These are phyloP conservation scores for Mythimna lalbum DNA, from an alignment of 2,888 invertebrate genomes.

Conservation along the genomic window DNA sequence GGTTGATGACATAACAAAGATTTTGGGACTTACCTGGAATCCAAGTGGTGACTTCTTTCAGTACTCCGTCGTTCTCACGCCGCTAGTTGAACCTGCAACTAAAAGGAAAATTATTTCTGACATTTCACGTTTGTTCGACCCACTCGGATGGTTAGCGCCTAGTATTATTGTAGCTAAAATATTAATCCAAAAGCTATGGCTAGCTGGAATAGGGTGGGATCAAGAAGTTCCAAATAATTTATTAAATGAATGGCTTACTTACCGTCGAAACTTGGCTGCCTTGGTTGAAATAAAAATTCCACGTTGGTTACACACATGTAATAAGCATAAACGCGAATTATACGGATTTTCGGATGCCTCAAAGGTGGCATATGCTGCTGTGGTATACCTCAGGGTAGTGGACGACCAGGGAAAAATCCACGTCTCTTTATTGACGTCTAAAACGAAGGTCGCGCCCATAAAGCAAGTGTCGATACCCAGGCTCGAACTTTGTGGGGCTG, in stretches of 20 bases:
- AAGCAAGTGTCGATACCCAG: too few species aligned
- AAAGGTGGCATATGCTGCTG: neutral
- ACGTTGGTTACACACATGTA: neutral
- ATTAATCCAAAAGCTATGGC: neutral
- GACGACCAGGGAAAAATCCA: neutral
- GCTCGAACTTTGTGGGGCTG: too few species aligned
- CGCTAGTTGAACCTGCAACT: conserved; percentile 5
- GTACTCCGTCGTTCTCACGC: conserved; percentile 7
- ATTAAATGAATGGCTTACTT: conserved; percentile 4
- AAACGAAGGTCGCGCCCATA: too few species aligned
- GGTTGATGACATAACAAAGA: conserved; percentile 11
- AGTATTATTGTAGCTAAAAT: neutral
- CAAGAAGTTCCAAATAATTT: neutral
- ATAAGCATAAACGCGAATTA: neutral
- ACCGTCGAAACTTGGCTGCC: neutral
- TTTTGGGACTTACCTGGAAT: conserved; percentile 25
- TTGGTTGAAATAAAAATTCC: neutral
- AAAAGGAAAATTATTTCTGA: conserved; percentile 32
- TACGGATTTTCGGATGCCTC: neutral
- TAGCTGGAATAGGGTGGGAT: conserved; percentile 1
- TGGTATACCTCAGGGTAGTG: neutral
- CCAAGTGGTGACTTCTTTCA: conserved; percentile 5
- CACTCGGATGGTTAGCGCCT: conserved; percentile 15
- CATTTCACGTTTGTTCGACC: conserved; percentile 19
- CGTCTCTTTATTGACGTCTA: too few species aligned